A percentile compares a stretch with the other conserved stretches of the same genome.
phyloP scores from a whole-genome alignment of 1,140 invertebrate genomes.

The Drosophila hydei region DNA sequence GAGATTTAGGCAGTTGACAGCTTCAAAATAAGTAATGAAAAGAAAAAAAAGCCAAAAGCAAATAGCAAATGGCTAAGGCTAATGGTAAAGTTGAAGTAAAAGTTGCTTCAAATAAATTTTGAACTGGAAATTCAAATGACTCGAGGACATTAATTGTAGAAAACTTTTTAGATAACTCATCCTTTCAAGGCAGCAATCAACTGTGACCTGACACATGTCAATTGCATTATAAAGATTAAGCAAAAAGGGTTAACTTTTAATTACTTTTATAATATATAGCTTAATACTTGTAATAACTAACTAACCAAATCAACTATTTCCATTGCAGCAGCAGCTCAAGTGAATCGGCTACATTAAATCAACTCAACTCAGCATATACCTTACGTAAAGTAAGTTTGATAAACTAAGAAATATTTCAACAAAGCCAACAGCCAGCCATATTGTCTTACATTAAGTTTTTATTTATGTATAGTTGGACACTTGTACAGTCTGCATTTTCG shows the following conservation, averaged over 20 bases:
- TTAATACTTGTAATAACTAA: not conserved
- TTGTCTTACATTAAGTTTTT: too few relatives aligned
- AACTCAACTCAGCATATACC: not conserved
- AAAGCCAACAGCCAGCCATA: not conserved
- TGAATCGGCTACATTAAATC: not conserved
- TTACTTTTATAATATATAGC: not conserved
- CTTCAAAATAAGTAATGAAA: constrained; percentile 14
- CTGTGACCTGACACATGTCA: not conserved
- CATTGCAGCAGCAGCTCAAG: constrained; percentile 9
- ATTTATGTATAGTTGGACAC: too few relatives aligned
- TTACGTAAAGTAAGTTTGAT: not conserved
- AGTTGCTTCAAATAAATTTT: constrained; percentile 35
- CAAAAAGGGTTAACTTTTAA: not conserved
- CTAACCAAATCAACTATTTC: not conserved
- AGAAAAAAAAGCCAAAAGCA: constrained; percentile 14
- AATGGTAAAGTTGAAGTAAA: constrained; percentile 18
- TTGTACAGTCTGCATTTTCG: too few relatives aligned
- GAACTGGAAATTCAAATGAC: constrained; percentile 14
- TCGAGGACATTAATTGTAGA: constrained; percentile 34
- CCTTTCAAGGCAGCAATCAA: constrained; percentile 7
- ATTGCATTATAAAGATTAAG: not conserved
- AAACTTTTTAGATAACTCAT: constrained; percentile 38
- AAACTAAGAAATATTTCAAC: not conserved
- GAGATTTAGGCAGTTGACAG: constrained; percentile 27
- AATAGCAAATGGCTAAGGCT: constrained; percentile 12